Evolutionary conservation across 23 tunicate genomes (phyloP), one percentile per base, ranked within the genome.

Genomic region (Clavelina lepadiformis): DNA sequence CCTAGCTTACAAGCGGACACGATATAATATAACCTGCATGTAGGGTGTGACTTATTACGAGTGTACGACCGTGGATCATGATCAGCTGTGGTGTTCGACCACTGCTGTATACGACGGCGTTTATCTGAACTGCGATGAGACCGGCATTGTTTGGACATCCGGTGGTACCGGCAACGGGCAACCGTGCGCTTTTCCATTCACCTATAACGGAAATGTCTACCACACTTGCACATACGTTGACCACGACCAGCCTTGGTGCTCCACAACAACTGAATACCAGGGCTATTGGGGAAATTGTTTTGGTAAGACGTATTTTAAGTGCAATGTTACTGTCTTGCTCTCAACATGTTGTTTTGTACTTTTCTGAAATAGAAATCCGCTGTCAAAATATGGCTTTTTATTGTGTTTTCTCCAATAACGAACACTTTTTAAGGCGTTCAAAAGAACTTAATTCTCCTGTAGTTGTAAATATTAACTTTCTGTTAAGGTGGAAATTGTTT

Each of bases 211-310:
- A 46, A 50, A 47, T 25, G 63, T 53, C 20, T 75, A 80, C 31
- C 63, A 73, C 32, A 81, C 96, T 6, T 88, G 96, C 32, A 81
- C 51, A 22, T 46, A 65, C 46, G 77, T 22, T 35, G 79, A 68
- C 45, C 71, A 74, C 33, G 61, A 58, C 23, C 54, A 44, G 44
- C 89, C 89, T 24, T 88, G 96, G 96, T 88, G 96, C 33, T 81
- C 96, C 23, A 88, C 96, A 3, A 81, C 96, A 29, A 3, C 56
- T 3, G 79, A 66, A 18, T 87, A 87, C 58, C 23, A 32, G 2
- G 83, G 89, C 19, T 81, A 86, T 38, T 86, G 95, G 95, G 96
- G 96, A 31, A 30, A 88, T 35, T 88, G 96, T 56, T 47, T 88
- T 8, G 96, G 96, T 88, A 19, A 32, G 81, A 2, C n/a, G n/a